phyloP scores from a whole-genome alignment of 2,797 vertebrate species.

The Enteromius radiatus region DNA sequence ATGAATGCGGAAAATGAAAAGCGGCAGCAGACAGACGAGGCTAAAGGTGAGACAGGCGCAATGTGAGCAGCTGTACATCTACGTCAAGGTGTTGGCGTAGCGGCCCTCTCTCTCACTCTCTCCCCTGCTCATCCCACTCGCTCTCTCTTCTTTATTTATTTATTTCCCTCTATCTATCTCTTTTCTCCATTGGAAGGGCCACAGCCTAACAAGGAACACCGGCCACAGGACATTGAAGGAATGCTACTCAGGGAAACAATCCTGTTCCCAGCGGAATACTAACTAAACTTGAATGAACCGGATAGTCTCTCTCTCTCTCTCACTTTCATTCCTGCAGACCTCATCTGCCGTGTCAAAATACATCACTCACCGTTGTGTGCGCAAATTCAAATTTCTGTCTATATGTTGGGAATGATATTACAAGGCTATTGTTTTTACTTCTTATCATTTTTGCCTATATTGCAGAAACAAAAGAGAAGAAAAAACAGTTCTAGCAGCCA shows the following conservation, averaged over 20 bases:
- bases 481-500: neutral
- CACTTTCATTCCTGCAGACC: slow-evolving; percentile 65
- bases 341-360: slow-evolving; percentile 83
- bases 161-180: slow-evolving; percentile 57
- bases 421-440: slow-evolving; percentile 41
- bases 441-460: neutral
- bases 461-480: neutral
- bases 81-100: slow-evolving; percentile 93
- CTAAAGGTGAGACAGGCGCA: slow-evolving; percentile 91
- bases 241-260: slow-evolving; percentile 85
- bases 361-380: slow-evolving; percentile 92
- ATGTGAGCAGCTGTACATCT: slow-evolving; percentile 96
- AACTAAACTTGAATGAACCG: slow-evolving; percentile 86
- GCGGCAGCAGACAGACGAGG: slow-evolving; percentile 96
- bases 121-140: slow-evolving; percentile 75
- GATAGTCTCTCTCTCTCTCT: slow-evolving; percentile 64
- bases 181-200: slow-evolving; percentile 80
- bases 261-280: slow-evolving; percentile 88
- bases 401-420: slow-evolving; percentile 61
- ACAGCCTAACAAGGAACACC: slow-evolving; percentile 94
- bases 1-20: slow-evolving; percentile 99
- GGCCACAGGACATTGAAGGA: slow-evolving; percentile 87
- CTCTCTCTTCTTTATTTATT: slow-evolving; percentile 73
- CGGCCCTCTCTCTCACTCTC: slow-evolving; percentile 71
- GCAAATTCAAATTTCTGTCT: slow-evolving; percentile 81